Conservation (phyloP, 2,888 invertebrate species). For the Harpagoxenus sublaevis region DNA sequence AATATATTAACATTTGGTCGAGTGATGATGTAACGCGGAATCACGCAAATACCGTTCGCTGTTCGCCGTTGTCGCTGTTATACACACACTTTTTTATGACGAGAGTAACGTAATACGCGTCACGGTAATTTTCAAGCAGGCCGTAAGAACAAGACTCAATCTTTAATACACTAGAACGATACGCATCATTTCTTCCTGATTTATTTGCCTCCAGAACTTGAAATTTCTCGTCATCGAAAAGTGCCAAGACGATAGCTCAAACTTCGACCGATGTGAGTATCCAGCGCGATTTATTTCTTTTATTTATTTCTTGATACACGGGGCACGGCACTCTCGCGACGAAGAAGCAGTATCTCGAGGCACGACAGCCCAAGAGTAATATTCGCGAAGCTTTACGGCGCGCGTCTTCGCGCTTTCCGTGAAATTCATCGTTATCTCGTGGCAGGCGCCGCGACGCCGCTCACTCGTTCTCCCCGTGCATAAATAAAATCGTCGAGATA, state of each 20-base stretch:
- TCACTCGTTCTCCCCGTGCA: background rate
- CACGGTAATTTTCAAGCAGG: background rate
- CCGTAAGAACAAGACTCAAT: background rate
- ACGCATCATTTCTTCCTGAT: background rate
- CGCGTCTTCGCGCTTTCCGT: slow-evolving; percentile 21
- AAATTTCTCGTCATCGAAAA: background rate
- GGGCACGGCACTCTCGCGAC: slow-evolving; percentile 21
- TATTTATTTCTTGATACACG: slow-evolving; percentile 25
- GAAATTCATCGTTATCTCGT: slow-evolving; percentile 29
- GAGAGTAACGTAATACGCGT: background rate
- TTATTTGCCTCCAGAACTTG: background rate
- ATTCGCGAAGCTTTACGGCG: slow-evolving; percentile 19
- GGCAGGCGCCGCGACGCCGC: slow-evolving; percentile 34
- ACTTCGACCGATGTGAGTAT: background rate
- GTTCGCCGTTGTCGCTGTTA: background rate
- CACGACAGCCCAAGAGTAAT: slow-evolving; percentile 21
- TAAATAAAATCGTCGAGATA: slow-evolving; percentile 52
- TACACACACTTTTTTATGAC: background rate
- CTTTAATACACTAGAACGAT: background rate
- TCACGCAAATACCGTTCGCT: slow-evolving; percentile 27
- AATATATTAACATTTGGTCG: slow-evolving; percentile 46
- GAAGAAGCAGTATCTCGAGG: slow-evolving; percentile 6
- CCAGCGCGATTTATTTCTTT: background rate
- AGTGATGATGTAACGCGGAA: slow-evolving; percentile 22
- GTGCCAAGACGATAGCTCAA: background rate